Percentiles rank a stretch among this genome's conserved stretches.
phyloP scores from a whole-genome alignment of 1,140 invertebrate genomes.

The Euschistus heros region DNA sequence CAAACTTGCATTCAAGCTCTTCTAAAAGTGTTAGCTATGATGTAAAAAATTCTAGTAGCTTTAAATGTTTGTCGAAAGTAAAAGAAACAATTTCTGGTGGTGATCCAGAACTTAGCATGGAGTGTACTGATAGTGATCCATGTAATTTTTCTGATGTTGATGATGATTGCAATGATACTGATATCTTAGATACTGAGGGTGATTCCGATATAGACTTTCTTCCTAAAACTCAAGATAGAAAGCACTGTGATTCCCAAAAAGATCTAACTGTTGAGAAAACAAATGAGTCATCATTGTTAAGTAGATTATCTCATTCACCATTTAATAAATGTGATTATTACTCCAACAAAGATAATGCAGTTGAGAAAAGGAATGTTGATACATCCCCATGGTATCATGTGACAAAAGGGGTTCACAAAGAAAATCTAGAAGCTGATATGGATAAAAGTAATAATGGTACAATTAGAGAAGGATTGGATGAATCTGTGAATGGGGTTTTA shows the following conservation, averaged over 20 bases:
- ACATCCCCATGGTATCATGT: constrained; percentile 2
- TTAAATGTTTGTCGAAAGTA: constrained; percentile 4
- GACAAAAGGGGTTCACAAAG: constrained; percentile 7
- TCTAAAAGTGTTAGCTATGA: neutral
- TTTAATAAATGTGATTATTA: constrained; percentile 11
- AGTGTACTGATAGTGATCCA: constrained; percentile 12
- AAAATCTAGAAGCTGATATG: neutral
- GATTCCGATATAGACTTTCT: constrained; percentile 10
- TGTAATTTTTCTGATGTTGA: constrained; percentile 13
- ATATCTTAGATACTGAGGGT: neutral
- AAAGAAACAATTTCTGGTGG: neutral
- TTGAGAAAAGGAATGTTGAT: neutral
- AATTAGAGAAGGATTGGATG: neutral
- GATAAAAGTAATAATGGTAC: constrained; percentile 2
- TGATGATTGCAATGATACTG: constrained; percentile 10
- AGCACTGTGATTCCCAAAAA: constrained; percentile 5
- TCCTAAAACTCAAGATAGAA: neutral
- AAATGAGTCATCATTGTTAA: neutral
- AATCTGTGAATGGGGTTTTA: neutral
- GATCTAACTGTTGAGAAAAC: neutral
- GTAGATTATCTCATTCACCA: neutral
- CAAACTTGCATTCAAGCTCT: constrained; percentile 2
- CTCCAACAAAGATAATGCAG: neutral
- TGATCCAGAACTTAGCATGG: neutral
- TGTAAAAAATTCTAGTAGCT: neutral